Evolutionary conservation across 2,797 vertebrate species (phyloP).

Genomic region (Trachops cirrhosus): DNA sequence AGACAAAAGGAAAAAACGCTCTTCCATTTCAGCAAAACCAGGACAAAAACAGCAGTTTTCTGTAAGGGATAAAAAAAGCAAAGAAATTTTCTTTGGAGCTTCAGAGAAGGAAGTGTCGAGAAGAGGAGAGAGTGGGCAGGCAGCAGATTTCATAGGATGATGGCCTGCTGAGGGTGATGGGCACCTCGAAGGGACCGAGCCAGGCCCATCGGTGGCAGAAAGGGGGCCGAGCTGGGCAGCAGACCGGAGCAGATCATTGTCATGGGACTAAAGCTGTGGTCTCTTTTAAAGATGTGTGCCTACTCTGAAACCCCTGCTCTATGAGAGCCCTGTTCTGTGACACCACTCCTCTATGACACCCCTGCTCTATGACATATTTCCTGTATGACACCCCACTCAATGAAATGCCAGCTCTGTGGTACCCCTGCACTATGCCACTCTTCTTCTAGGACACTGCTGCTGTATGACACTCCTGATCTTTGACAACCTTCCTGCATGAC

Average conservation of each 20-base stretch:
- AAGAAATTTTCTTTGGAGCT: neutral
- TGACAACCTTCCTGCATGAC: neutral
- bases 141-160: neutral
- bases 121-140: neutral
- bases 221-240: neutral
- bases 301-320: neutral
- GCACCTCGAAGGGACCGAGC: neutral
- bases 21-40: conserved; percentile 30
- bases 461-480: neutral
- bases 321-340: neutral
- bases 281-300: neutral
- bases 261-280: neutral
- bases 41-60: neutral
- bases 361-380: neutral
- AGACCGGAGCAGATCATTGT: neutral
- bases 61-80: neutral
- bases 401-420: neutral
- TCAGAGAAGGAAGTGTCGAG: neutral
- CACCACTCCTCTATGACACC: neutral
- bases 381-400: neutral
- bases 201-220: accelerated
- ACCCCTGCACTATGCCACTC: neutral
- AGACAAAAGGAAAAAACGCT: neutral
- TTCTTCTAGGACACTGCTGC: neutral
- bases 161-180: neutral